Evolutionary conservation across 2,113 vertebrate genomes (phyloP).

Genomic region (Xiphophorus maculatus): DNA sequence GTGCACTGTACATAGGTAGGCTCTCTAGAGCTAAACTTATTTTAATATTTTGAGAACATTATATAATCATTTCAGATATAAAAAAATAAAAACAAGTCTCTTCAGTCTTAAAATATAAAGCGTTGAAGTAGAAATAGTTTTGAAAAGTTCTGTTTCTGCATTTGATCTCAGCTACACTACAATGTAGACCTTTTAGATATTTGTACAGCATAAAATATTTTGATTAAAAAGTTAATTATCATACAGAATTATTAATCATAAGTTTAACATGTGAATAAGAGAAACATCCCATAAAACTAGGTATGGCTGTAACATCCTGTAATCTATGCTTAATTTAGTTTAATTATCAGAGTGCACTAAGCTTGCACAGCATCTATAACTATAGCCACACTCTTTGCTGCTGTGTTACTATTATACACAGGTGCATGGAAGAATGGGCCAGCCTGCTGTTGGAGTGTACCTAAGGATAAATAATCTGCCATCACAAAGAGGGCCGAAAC

Average conservation of each 20-base stretch:
- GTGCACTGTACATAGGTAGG: background rate
- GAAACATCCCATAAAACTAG: background rate
- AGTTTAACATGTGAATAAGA: background rate
- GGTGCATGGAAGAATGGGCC: conserved; percentile 41
- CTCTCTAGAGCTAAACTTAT: background rate
- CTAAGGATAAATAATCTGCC: conserved; percentile 52
- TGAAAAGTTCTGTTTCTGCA: background rate
- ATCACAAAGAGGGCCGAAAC: conserved; percentile 65
- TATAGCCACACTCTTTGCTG: background rate
- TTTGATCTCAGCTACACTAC: background rate
- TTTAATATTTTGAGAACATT: background rate
- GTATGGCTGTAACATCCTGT: background rate
- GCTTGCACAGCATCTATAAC: conserved; percentile 10
- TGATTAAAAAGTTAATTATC: background rate
- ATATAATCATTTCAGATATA: background rate
- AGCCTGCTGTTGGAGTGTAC: conserved; percentile 53
- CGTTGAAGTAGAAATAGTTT: background rate
- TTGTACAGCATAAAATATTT: background rate
- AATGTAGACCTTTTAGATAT: background rate
- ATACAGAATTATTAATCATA: background rate
- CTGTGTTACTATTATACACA: conserved; percentile 31
- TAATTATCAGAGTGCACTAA: background rate
- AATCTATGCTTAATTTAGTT: background rate
- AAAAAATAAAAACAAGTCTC: background rate
- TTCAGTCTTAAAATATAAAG: background rate